Conservation (phyloP, 2,888 invertebrate species). For the Emesis russula region DNA sequence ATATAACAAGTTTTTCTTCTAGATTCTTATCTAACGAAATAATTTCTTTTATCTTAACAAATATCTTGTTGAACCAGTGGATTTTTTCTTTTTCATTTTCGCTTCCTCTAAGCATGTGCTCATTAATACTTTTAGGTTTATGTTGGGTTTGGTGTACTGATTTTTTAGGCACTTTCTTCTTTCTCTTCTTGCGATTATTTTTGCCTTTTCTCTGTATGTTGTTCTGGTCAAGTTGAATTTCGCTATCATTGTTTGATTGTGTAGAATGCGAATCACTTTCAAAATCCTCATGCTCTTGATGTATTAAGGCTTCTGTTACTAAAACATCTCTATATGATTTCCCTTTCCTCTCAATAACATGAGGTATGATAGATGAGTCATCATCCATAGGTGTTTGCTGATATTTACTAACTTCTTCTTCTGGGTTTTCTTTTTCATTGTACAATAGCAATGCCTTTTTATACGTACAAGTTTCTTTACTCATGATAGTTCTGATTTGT, state of each 20-base stretch:
- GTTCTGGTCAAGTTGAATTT: neutral
- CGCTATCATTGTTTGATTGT: neutral
- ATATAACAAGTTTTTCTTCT: constrained; percentile 1
- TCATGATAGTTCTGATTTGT: neutral
- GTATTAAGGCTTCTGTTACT: neutral
- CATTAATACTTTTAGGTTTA: no score
- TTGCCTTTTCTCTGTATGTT: neutral
- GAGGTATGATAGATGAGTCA: neutral
- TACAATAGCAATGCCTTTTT: neutral
- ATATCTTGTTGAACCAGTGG: neutral
- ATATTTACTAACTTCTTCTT: neutral
- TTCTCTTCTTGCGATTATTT: neutral
- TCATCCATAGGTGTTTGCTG: neutral
- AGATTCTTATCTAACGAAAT: neutral
- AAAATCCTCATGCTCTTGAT: neutral
- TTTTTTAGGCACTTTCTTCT: neutral
- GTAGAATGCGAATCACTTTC: neutral
- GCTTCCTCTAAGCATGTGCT: no score
- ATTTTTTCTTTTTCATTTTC: neutral
- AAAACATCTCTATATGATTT: neutral
- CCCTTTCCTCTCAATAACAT: neutral
- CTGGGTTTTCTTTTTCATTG: neutral
- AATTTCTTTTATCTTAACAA: neutral
- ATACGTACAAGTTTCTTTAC: neutral
- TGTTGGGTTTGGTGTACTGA: no score